phyloP scores from a whole-genome alignment of 2,888 invertebrate species.

The Volucella bombylans region DNA sequence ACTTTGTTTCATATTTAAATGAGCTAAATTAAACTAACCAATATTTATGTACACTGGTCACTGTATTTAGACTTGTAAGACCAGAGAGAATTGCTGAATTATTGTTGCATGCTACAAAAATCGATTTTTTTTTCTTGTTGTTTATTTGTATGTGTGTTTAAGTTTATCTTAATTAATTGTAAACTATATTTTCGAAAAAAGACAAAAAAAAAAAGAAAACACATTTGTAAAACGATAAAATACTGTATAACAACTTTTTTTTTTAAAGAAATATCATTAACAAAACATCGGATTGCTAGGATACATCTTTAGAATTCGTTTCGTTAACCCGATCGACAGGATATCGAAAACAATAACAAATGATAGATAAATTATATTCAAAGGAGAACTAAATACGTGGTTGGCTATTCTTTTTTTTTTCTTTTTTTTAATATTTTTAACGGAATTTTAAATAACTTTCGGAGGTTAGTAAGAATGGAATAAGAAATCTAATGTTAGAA shows the following conservation, averaged over 20 bases:
- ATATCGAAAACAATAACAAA: slow-evolving; percentile 57
- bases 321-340: slow-evolving; percentile 60
- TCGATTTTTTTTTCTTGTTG: slow-evolving; percentile 28
- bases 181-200: slow-evolving; percentile 68
- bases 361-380: slow-evolving; percentile 28
- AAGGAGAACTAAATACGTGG: slow-evolving; percentile 25
- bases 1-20: slow-evolving; percentile 58
- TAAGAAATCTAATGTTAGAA: slow-evolving; percentile 47
- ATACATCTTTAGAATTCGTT: slow-evolving; percentile 56
- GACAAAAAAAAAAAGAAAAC: slow-evolving; percentile 59
- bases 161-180: slow-evolving; percentile 63
- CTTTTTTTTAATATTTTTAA: not conserved
- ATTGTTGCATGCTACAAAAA: slow-evolving; percentile 64
- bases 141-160: slow-evolving; percentile 33
- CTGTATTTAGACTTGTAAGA: slow-evolving; percentile 15
- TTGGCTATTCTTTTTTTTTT: slow-evolving; percentile 9
- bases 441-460: slow-evolving; percentile 51
- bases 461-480: slow-evolving; percentile 61
- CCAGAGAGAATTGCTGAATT: slow-evolving; percentile 61
- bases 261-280: slow-evolving; percentile 63
- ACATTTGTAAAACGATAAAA: slow-evolving; percentile 72
- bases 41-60: slow-evolving; percentile 68
- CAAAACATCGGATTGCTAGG: slow-evolving; percentile 65
- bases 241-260: slow-evolving; percentile 72
- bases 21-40: slow-evolving; percentile 70